phyloP scores from a whole-genome alignment of 2,888 invertebrate species.

The Drosophila vallismaia region DNA sequence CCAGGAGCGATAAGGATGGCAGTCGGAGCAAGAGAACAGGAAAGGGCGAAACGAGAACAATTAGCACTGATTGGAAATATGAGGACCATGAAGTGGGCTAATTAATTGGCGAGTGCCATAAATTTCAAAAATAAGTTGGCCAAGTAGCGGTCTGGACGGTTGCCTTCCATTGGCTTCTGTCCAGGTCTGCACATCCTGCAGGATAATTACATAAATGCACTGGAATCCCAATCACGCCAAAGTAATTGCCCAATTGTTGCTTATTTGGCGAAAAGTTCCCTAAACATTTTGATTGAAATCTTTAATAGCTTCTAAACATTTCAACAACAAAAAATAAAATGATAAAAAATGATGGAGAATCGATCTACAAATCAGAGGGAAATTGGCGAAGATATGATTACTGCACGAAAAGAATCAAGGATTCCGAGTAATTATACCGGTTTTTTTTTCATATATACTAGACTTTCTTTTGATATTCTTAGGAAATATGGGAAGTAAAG shows the following conservation, averaged over 20 bases:
- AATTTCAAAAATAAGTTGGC: conserved; percentile 33
- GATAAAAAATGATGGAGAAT: too few species aligned
- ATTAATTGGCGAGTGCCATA: conserved; percentile 52
- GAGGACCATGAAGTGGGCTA: conserved; percentile 52
- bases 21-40: background rate
- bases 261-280: too few species aligned
- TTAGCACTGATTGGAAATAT: conserved; percentile 65
- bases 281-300: too few species aligned
- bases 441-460: too few species aligned
- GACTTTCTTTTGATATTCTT: too few species aligned
- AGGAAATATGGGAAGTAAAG: background rate
- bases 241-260: conserved; percentile 13
- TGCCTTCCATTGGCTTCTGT: background rate
- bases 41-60: conserved; percentile 49
- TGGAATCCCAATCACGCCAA: conserved; percentile 10
- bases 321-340: too few species aligned
- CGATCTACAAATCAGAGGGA: too few species aligned
- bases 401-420: background rate
- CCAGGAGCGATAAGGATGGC: background rate
- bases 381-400: too few species aligned
- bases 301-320: too few species aligned
- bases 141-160: conserved; percentile 2
- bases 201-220: conserved; percentile 29
- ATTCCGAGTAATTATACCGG: background rate
- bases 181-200: conserved; percentile 17